Base-by-base conservation (phyloP, 2,797 vertebrate genomes). In the Phylloscopus collybita region DNA sequence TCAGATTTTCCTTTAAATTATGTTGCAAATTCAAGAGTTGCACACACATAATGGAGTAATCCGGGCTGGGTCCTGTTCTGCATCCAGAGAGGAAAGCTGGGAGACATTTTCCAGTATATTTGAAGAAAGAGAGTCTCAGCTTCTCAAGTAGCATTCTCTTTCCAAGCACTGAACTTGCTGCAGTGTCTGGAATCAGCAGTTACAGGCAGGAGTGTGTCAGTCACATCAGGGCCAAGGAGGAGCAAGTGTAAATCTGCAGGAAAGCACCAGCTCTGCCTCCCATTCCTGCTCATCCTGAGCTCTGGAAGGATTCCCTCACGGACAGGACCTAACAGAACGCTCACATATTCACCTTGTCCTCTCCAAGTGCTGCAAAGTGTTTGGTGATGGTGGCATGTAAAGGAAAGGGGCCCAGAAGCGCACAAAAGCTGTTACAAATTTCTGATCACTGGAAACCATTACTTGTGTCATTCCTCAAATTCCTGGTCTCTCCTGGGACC, bases 11-110 rank as follows among this genome's bases (percentile, higher is more conserved):
- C 50, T 81, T 75, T 8, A 32, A 73, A 32, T 69, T 19, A 11
- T 38, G 26, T 25, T 79, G 38, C n/a, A 62, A 40, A 76, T 45
- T 61, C 11, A 32, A 27, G 70, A 57, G 42, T 9, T 67, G 32
- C 29, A 27, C 23, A 10, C 16, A 30, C 5, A 1, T 5, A 22
- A 2, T 0, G 2, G 30, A 66, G 3, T 29, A 8, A 25, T 40
- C 22, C 0, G 0, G 56, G 16, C 71, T 62, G 74, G 38, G 19
- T 36, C 54, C 50, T 1, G 0, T 10, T 61, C 26, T 50, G 8
- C 44, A 13, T 26, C 32, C 27, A 12, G 57, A 54, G 42, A 56
- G 16, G 25, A 74, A 62, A 12, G 18, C 40, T 76, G 23, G 9
- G 50, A n/a, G 36, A 21, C 53, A 23, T 47, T 67, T 73, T 14